A percentile compares a stretch with the other conserved stretches of the same genome.
Conservation (phyloP, 2,888 invertebrate genomes). For the Dichetophora obliterata region DNA sequence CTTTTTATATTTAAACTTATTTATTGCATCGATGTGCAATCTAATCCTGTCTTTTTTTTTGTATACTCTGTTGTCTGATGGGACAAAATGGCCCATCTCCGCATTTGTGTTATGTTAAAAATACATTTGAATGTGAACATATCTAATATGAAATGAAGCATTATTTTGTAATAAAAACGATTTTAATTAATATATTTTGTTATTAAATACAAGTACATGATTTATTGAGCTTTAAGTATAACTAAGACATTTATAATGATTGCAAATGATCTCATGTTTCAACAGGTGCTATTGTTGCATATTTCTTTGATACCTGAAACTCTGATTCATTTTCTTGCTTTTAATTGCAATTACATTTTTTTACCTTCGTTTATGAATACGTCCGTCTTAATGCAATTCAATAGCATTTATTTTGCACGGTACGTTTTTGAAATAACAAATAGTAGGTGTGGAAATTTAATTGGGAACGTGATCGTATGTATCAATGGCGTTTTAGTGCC, state of each 20-base stretch:
- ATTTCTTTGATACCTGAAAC: background rate
- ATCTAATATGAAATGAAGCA: no score
- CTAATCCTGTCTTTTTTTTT: no score
- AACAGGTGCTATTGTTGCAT: background rate
- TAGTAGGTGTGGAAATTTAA: slow-evolving; percentile 17
- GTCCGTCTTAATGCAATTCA: background rate
- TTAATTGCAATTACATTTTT: background rate
- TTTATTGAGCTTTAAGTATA: background rate
- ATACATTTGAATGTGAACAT: no score
- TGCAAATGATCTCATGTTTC: background rate
- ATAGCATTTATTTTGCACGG: no score
- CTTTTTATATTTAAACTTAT: no score
- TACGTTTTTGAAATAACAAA: slow-evolving; percentile 11
- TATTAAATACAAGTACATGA: no score
- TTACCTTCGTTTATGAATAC: background rate
- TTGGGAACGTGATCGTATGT: background rate
- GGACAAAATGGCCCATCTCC: no score
- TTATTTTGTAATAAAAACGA: background rate
- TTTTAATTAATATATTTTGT: no score
- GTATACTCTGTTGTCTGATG: no score
- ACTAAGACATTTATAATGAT: background rate
- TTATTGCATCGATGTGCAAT: no score
- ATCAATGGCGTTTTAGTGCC: background rate
- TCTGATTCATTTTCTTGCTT: background rate
- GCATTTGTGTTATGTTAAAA: no score